These are phyloP conservation scores for Koerneria pararmatus DNA, from an alignment of 2,888 invertebrate species.

Conservation along the genomic window DNA sequence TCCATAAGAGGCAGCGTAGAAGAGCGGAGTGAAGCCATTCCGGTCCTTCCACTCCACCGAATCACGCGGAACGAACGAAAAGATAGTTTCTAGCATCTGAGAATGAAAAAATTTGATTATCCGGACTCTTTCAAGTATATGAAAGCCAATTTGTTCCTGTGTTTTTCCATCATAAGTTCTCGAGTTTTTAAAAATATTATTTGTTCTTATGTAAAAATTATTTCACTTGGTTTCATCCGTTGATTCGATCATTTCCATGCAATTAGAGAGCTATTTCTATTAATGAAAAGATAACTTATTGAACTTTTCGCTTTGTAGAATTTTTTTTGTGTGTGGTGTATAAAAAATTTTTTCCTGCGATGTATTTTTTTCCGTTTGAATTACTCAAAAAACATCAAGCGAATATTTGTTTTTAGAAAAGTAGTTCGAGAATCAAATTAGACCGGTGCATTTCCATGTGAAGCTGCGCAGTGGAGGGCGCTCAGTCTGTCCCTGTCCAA, in stretches of 20 bases:
- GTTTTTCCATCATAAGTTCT: too few relatives aligned
- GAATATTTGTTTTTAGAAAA: not conserved
- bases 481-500: slow-evolving; percentile 88
- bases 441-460: slow-evolving; percentile 87
- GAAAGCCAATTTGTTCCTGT: too few relatives aligned
- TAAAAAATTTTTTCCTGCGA: too few relatives aligned
- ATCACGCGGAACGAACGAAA: slow-evolving; percentile 24
- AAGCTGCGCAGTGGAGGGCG: slow-evolving; percentile 93
- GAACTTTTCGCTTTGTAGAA: too few relatives aligned
- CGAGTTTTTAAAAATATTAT: too few relatives aligned
- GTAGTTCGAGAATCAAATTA: slow-evolving; percentile 60
- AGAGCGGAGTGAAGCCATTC: slow-evolving; percentile 67
- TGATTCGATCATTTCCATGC: slow-evolving; percentile 4
- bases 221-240: not conserved
- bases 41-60: slow-evolving; percentile 34
- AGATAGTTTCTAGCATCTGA: slow-evolving; percentile 32
- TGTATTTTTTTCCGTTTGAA: too few relatives aligned
- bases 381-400: too few relatives aligned
- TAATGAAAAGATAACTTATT: too few relatives aligned
- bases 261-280: not conserved
- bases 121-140: too few relatives aligned
- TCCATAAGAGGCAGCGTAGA: slow-evolving; percentile 91
- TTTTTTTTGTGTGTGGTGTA: too few relatives aligned
- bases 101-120: too few relatives aligned
- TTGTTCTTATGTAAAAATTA: not conserved